Percentiles rank a stretch among this genome's conserved stretches.
These are phyloP conservation scores for Rostratula benghalensis DNA, from an alignment of 2,113 vertebrate species.

Conservation along the genomic window DNA sequence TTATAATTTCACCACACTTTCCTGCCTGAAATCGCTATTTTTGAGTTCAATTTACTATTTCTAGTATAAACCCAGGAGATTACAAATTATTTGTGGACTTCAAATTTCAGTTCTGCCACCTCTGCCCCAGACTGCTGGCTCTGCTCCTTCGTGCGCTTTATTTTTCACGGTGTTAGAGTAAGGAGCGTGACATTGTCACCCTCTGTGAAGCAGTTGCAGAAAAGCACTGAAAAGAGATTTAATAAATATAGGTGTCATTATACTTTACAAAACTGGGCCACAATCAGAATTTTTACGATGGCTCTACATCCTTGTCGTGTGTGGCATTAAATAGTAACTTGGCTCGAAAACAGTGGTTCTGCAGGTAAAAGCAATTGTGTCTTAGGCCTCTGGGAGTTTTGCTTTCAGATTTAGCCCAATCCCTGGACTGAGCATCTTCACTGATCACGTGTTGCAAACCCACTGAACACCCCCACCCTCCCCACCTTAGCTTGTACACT, in stretches of 20 bases:
- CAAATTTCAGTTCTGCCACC: not conserved
- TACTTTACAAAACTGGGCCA: not conserved
- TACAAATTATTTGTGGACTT: not conserved
- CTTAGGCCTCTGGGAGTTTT: not conserved
- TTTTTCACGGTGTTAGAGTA: not conserved
- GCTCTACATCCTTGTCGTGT: not conserved
- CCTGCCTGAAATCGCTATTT: not conserved
- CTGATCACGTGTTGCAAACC: not conserved
- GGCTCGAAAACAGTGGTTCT: not conserved
- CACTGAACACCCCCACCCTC: not conserved
- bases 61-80: not conserved
- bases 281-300: not conserved
- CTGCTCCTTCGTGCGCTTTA: not conserved
- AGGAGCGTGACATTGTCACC: no score
- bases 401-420: not conserved
- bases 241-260: not conserved
- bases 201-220: not conserved
- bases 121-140: not conserved
- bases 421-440: not conserved
- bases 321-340: not conserved
- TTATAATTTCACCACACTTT: accelerated
- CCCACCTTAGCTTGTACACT: no score
- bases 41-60: not conserved
- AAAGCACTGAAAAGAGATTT: not conserved
- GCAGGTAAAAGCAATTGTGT: not conserved